Evolutionary conservation across 2,888 invertebrate species (phyloP).

Genomic region (Teleiodes luculella): DNA sequence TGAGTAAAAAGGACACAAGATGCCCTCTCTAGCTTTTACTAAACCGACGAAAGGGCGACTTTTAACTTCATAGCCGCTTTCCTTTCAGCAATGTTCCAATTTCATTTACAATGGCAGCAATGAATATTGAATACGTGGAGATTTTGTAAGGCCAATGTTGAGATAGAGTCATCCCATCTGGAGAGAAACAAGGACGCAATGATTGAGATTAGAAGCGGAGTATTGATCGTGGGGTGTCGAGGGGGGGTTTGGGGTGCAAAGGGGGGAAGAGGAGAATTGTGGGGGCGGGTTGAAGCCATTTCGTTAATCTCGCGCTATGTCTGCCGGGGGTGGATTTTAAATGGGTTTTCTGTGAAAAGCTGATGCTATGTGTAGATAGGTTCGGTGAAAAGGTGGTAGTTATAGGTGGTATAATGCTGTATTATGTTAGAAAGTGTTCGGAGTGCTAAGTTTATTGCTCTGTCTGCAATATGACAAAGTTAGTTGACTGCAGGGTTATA

Average conservation of each 20-base stretch:
- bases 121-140: neutral
- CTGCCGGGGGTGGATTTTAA: constrained; percentile 55
- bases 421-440: neutral
- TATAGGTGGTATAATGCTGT: neutral
- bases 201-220: constrained; percentile 66
- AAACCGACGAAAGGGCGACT: neutral
- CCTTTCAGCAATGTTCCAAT: neutral
- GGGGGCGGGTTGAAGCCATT: constrained; percentile 49
- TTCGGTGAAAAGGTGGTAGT: neutral
- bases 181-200: constrained; percentile 65
- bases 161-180: constrained; percentile 45
- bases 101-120: neutral
- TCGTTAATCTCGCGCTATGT: constrained; percentile 63
- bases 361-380: constrained; percentile 10
- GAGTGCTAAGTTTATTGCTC: neutral
- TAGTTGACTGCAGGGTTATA: too few species aligned
- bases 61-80: neutral
- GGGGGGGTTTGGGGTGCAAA: constrained; percentile 31
- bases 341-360: constrained; percentile 41
- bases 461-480: neutral
- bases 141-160: constrained; percentile 21
- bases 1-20: constrained; percentile 69
- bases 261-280: constrained; percentile 28
- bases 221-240: constrained; percentile 45
- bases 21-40: constrained; percentile 21